phyloP scores from a whole-genome alignment of 2,888 invertebrate species.

The Dynastes hyllus region DNA sequence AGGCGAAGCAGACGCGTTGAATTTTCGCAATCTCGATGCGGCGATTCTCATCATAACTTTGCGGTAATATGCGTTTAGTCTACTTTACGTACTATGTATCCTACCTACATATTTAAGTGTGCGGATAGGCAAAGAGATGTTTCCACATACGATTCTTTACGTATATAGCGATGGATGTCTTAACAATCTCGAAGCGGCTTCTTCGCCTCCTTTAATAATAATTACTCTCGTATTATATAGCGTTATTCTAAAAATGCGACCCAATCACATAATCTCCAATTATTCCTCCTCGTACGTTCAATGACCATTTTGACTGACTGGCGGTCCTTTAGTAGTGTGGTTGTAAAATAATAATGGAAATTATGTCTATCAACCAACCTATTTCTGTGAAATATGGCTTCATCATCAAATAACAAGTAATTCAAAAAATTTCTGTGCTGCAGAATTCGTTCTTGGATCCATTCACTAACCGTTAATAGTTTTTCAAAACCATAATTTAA shows the following conservation, averaged over 20 bases:
- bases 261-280: too few relatives aligned
- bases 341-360: too few relatives aligned
- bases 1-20: not conserved
- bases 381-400: too few relatives aligned
- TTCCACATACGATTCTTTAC: slow-evolving; percentile 6
- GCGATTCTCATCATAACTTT: slow-evolving; percentile 10
- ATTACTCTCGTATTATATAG: not conserved
- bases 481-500: too few relatives aligned
- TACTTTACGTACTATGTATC: not conserved
- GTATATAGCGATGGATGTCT: slow-evolving; percentile 10
- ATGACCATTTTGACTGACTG: too few relatives aligned
- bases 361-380: too few relatives aligned
- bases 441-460: too few relatives aligned
- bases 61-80: slow-evolving; percentile 2
- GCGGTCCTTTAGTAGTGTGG: too few relatives aligned
- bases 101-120: not conserved
- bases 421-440: too few relatives aligned
- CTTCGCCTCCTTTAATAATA: slow-evolving; percentile 14
- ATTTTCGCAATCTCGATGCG: not conserved
- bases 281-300: too few relatives aligned
- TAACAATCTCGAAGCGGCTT: not conserved
- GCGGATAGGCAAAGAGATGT: not conserved
- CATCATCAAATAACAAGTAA: too few relatives aligned
- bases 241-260: not conserved
- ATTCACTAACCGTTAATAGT: too few relatives aligned